Evolutionary conservation across 23 tunicate genomes (phyloP).

Genomic region (Diplosoma virens): DNA sequence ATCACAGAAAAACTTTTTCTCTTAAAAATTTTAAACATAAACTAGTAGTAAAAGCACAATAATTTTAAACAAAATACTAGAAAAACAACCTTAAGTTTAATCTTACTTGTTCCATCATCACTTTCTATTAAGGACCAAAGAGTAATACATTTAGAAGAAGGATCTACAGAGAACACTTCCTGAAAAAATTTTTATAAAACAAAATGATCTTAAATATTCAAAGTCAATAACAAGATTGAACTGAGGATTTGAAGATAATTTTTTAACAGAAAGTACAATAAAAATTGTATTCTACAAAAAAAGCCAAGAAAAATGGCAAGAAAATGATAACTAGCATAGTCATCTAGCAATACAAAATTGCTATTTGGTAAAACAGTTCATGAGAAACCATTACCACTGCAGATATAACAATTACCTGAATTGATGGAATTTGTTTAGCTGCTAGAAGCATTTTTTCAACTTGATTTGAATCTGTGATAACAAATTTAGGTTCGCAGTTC

Average conservation of each 20-base stretch:
- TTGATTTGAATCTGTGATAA: slow-evolving; percentile 43
- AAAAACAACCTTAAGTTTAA: background rate
- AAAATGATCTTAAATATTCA: too few species aligned
- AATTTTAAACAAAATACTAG: background rate
- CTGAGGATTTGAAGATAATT: too few species aligned
- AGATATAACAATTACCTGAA: too few species aligned
- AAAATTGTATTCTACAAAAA: too few species aligned
- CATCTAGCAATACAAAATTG: too few species aligned
- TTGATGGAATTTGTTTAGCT: slow-evolving; percentile 33
- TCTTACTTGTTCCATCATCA: slow-evolving; percentile 2
- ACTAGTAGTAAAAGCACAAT: background rate
- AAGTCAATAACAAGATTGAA: too few species aligned
- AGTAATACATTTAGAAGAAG: background rate
- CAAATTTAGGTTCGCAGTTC: slow-evolving; percentile 33
- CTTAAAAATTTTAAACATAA: background rate
- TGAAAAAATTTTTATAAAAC: too few species aligned
- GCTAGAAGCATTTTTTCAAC: slow-evolving; percentile 24
- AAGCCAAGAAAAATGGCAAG: too few species aligned
- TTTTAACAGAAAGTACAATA: too few species aligned
- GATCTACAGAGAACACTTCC: slow-evolving; percentile 9
- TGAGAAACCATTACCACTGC: too few species aligned
- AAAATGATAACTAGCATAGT: too few species aligned
- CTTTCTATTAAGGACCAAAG: background rate
- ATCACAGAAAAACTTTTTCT: background rate
- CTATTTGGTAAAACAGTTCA: too few species aligned